Conservation (phyloP, 2,113 vertebrate species). For the Phalacrocorax pelagicus region DNA sequence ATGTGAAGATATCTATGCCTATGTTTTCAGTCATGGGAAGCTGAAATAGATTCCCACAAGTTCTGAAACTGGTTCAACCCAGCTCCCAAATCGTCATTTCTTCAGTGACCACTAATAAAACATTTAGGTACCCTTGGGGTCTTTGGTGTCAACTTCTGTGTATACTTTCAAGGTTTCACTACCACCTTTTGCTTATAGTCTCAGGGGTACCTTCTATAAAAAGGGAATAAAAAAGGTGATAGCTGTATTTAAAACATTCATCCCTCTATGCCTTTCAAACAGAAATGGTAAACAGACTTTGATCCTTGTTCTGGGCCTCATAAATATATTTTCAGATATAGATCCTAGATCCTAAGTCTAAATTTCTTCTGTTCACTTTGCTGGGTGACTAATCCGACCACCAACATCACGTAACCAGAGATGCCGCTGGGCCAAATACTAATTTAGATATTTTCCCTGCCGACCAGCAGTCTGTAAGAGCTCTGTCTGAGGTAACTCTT, state of each 20-base stretch:
- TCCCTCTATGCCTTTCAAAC: not conserved
- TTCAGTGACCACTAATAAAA: not conserved
- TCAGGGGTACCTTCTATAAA: not conserved
- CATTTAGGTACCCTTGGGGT: not conserved
- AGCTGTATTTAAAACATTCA: not conserved
- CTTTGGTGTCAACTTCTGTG: not conserved
- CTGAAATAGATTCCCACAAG: not conserved
- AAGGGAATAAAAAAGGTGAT: not conserved
- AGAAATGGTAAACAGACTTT: not conserved
- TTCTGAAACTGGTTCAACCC: not conserved
- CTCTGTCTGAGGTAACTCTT: not conserved
- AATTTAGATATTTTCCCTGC: not conserved
- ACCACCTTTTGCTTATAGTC: not conserved
- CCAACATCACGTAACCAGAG: not conserved
- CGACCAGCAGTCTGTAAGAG: not conserved
- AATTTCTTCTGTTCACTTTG: not conserved
- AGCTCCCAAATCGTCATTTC: not conserved
- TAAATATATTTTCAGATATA: not conserved
- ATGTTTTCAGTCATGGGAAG: not conserved
- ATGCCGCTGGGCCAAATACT: not conserved
- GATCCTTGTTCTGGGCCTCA: not conserved
- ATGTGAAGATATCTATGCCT: not conserved
- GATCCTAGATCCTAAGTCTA: not conserved
- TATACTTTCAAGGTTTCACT: not conserved
- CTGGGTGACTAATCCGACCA: not conserved